phyloP scores from a whole-genome alignment of 2,888 invertebrate species.

The Napeogenes inachia region DNA sequence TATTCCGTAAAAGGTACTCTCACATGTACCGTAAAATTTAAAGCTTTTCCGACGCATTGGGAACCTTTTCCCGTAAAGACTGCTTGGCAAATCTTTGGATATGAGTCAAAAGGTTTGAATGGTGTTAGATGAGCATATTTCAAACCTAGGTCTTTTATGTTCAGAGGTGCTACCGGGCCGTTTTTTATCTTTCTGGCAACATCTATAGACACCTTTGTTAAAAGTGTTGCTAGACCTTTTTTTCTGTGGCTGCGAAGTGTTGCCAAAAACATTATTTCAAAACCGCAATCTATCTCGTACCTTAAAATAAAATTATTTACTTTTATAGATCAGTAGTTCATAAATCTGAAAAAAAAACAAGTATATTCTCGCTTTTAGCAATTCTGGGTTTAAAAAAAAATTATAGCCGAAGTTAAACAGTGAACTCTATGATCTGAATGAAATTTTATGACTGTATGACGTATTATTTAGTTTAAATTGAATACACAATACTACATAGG shows the following conservation, averaged over 20 bases:
- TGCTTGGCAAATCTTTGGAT: slow-evolving; percentile 76
- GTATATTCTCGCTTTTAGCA: too few species aligned
- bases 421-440: too few species aligned
- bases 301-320: slow-evolving; percentile 40
- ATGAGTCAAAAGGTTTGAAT: slow-evolving; percentile 44
- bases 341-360: too few species aligned
- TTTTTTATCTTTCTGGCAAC: slow-evolving; percentile 64
- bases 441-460: too few species aligned
- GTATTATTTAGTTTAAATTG: too few species aligned
- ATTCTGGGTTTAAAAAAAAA: too few species aligned
- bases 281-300: slow-evolving; percentile 77
- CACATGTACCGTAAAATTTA: slow-evolving; percentile 75
- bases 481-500: too few species aligned
- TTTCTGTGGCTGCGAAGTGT: slow-evolving; percentile 72
- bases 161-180: slow-evolving; percentile 55
- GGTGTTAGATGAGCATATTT: slow-evolving; percentile 54
- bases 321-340: too few species aligned
- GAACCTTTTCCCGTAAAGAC: slow-evolving; percentile 79
- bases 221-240: slow-evolving; percentile 72
- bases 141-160: slow-evolving; percentile 57
- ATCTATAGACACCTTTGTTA: slow-evolving; percentile 75
- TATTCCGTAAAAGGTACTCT: slow-evolving; percentile 73
- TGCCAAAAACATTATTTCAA: slow-evolving; percentile 83
- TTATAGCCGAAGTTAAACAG: too few species aligned
- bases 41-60: slow-evolving; percentile 74